These are phyloP conservation scores for Xestia ashworthii DNA, from an alignment of 2,888 invertebrate species.

Conservation along the genomic window DNA sequence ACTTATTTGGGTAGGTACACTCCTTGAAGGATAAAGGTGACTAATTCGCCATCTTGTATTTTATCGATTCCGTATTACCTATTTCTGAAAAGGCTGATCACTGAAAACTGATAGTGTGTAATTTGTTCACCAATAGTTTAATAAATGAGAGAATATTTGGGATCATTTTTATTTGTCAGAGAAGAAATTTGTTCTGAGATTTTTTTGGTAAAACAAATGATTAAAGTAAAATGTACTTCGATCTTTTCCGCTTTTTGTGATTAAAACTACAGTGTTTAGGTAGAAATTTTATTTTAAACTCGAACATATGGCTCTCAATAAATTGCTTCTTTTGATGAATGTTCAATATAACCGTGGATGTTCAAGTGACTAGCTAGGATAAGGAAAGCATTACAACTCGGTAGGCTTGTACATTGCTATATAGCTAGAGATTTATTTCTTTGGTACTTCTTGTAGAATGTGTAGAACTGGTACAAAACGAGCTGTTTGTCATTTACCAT, in stretches of 20 bases:
- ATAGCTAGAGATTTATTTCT: conserved; percentile 39
- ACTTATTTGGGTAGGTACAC: too few species aligned
- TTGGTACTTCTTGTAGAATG: conserved; percentile 53
- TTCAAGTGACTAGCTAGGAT: conserved; percentile 25
- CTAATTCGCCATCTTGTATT: background rate
- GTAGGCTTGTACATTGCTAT: conserved; percentile 60
- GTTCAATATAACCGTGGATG: conserved; percentile 27
- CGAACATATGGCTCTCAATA: conserved; percentile 42
- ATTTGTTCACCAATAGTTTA: too few species aligned
- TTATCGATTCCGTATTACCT: background rate
- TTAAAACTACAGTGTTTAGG: conserved; percentile 7
- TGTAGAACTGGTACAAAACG: conserved; percentile 53
- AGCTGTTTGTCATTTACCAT: conserved; percentile 38
- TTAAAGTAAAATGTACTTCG: background rate
- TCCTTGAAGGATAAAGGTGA: background rate
- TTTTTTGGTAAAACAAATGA: too few species aligned
- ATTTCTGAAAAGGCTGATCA: conserved; percentile 3
- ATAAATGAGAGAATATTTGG: too few species aligned
- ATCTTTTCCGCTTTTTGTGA: background rate
- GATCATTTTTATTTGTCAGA: too few species aligned
- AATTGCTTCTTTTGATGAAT: conserved; percentile 43
- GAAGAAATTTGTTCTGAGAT: too few species aligned
- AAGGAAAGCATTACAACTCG: conserved; percentile 55
- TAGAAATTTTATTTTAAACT: conserved; percentile 32
- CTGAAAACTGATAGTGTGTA: background rate